phyloP scores from a whole-genome alignment of 2,888 invertebrate species.

The Clepsis dumicolana region DNA sequence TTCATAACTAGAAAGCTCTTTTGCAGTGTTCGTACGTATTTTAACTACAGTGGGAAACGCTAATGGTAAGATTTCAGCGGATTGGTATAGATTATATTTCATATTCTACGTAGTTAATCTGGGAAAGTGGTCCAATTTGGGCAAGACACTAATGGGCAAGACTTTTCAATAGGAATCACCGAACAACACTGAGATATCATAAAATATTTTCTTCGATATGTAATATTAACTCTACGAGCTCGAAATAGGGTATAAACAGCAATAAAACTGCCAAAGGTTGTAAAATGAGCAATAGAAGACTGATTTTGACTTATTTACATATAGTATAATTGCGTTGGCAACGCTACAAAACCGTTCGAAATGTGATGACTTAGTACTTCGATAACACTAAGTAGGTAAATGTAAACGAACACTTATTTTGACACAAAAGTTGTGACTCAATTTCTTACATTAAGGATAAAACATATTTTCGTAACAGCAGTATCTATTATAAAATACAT shows the following conservation, averaged over 20 bases:
- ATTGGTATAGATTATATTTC: conserved; percentile 3
- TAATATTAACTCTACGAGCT: conserved; percentile 29
- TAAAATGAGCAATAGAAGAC: conserved; percentile 38
- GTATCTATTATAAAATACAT: conserved; percentile 14
- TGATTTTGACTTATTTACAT: conserved; percentile 30
- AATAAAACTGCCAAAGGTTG: conserved; percentile 26
- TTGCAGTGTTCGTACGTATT: conserved; percentile 23
- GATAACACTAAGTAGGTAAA: conserved; percentile 42
- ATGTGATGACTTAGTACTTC: conserved; percentile 40
- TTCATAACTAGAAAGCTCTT: conserved; percentile 22
- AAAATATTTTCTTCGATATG: conserved; percentile 37
- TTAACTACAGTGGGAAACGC: conserved; percentile 3
- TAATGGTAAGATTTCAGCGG: not conserved
- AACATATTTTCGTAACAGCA: conserved; percentile 19
- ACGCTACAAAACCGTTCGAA: conserved; percentile 51
- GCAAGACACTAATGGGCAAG: conserved; percentile 60
- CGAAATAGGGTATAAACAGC: conserved; percentile 34
- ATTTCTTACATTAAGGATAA: conserved; percentile 20
- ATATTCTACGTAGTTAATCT: conserved; percentile 40
- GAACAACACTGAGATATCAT: conserved; percentile 33
- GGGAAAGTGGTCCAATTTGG: conserved; percentile 57
- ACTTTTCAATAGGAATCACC: conserved; percentile 47
- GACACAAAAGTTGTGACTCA: conserved; percentile 50
- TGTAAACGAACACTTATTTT: conserved; percentile 56
- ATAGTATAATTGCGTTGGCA: conserved; percentile 49